Conservation (phyloP, 2,113 vertebrate genomes). For the Laticauda laticaudata region DNA sequence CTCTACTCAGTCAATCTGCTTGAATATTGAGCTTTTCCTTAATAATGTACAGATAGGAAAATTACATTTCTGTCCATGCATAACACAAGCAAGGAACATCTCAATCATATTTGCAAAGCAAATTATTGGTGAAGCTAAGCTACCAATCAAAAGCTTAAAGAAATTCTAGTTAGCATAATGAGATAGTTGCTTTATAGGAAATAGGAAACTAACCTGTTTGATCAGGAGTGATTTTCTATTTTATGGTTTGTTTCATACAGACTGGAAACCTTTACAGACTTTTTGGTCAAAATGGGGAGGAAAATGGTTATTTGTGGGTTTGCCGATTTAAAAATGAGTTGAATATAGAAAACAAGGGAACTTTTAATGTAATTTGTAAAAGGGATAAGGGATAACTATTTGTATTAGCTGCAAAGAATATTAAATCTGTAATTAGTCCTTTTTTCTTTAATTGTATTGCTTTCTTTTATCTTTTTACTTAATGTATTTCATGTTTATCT, state of each 20-base stretch:
- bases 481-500: background rate
- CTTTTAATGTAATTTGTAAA: background rate
- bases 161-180: background rate
- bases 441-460: background rate
- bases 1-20: background rate
- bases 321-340: background rate
- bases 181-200: background rate
- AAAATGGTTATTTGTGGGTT: background rate
- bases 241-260: no score
- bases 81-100: background rate
- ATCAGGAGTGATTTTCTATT: background rate
- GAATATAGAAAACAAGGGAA: background rate
- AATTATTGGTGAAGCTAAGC: background rate
- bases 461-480: background rate
- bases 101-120: background rate
- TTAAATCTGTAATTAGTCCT: background rate
- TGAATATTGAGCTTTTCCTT: background rate
- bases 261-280: background rate
- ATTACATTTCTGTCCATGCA: background rate
- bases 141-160: background rate
- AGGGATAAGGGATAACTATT: background rate
- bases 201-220: background rate
- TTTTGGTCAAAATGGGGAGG: background rate
- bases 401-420: background rate
- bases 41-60: background rate